Conservation (phyloP, 2,797 vertebrate genomes). For the Rhabdomys pumilio region DNA sequence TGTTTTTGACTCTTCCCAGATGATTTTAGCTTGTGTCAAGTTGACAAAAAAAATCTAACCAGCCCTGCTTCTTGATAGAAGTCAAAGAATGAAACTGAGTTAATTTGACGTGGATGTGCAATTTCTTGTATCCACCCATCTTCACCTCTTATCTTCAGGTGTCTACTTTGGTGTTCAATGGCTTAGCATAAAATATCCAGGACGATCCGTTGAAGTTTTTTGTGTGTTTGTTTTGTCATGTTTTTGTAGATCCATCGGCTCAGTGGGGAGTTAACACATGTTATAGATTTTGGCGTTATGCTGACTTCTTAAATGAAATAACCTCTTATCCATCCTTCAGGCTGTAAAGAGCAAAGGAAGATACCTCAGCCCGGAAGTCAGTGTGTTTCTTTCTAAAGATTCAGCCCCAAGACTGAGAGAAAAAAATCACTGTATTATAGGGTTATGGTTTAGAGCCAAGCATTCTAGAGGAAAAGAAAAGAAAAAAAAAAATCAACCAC, state of each 20-base stretch:
- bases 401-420: neutral
- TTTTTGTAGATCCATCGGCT: neutral
- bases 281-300: neutral
- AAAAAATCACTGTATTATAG: neutral
- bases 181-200: neutral
- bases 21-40: neutral
- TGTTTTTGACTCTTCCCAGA: neutral
- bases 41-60: neutral
- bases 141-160: neutral
- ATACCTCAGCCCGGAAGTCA: neutral
- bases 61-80: neutral
- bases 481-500: neutral
- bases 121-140: neutral
- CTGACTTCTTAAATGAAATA: neutral
- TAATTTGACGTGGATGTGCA: neutral
- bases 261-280: neutral
- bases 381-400: neutral
- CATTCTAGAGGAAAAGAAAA: neutral
- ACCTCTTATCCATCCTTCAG: neutral
- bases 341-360: neutral
- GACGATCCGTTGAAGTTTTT: neutral
- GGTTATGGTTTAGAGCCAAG: neutral
- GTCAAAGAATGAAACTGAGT: neutral
- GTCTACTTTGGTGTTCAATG: neutral
- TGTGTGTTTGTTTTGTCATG: neutral